phyloP scores from a whole-genome alignment of 2,888 invertebrate species.

The Hedya salicella region DNA sequence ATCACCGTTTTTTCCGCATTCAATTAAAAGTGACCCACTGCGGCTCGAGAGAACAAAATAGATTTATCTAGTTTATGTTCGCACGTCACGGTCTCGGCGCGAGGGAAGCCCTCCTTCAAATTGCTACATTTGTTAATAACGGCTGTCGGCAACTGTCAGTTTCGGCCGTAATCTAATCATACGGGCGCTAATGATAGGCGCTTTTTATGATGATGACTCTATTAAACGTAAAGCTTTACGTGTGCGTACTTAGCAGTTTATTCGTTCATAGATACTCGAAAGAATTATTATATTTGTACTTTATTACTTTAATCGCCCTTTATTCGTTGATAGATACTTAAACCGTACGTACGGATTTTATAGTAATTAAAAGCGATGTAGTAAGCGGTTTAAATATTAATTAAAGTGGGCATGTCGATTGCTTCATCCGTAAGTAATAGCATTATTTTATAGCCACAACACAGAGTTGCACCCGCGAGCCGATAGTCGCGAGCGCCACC shows the following conservation, averaged over 20 bases:
- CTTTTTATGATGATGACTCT: slow-evolving; percentile 5
- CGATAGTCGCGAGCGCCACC: slow-evolving; percentile 42
- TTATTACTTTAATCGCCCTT: neutral
- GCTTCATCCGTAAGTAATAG: slow-evolving; percentile 16
- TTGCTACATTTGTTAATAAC: slow-evolving; percentile 29
- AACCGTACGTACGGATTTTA: neutral
- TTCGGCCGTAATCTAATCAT: slow-evolving; percentile 5
- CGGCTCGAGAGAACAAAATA: slow-evolving; percentile 61
- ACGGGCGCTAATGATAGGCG: slow-evolving; percentile 10
- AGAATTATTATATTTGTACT: neutral
- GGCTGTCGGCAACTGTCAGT: slow-evolving; percentile 28
- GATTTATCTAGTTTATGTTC: slow-evolving; percentile 49
- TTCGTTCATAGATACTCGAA: neutral
- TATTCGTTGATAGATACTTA: neutral
- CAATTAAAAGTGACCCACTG: slow-evolving; percentile 82
- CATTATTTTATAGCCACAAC: slow-evolving; percentile 34
- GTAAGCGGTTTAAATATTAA: slow-evolving; percentile 2
- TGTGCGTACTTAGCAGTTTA: neutral
- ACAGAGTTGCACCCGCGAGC: slow-evolving; percentile 7
- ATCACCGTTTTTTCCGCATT: slow-evolving; percentile 75
- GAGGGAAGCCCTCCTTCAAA: slow-evolving; percentile 46
- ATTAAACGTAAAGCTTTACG: neutral
- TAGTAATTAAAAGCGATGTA: neutral
- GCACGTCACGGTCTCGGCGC: slow-evolving; percentile 50
- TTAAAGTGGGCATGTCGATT: slow-evolving; percentile 5